Percentiles rank a stretch among this genome's conserved stretches.
Conservation (phyloP, 2,113 vertebrate species). For the Dicentrarchus labrax region DNA sequence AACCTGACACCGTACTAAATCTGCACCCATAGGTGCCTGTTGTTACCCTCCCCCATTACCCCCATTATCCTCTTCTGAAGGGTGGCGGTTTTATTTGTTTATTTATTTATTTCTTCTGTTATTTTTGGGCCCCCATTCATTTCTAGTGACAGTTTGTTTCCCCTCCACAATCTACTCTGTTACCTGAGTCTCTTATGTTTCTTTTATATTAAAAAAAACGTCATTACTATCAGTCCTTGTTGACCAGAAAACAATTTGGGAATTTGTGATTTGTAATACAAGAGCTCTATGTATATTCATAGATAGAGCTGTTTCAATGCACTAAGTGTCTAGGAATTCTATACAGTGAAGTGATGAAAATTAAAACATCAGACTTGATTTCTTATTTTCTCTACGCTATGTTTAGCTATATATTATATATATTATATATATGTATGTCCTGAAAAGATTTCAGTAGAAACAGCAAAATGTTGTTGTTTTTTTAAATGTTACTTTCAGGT, state of each 20-base stretch:
- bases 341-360: background rate
- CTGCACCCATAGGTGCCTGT: slow-evolving; percentile 44
- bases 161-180: background rate
- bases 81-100: slow-evolving; percentile 10
- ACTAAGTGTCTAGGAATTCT: background rate
- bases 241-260: background rate
- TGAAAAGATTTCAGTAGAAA: background rate
- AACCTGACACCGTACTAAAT: background rate
- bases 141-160: slow-evolving; percentile 42
- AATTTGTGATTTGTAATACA: background rate
- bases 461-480: background rate
- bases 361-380: background rate
- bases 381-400: background rate
- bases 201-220: background rate
- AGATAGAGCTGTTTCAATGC: slow-evolving; percentile 7
- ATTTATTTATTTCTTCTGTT: slow-evolving; percentile 5
- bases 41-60: slow-evolving; percentile 37
- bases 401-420: background rate
- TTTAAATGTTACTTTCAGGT: background rate
- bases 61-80: slow-evolving; percentile 36
- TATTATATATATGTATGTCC: too few relatives aligned
- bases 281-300: background rate
- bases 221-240: slow-evolving; percentile 4
- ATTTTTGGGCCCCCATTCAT: slow-evolving; percentile 50
- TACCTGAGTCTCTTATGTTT: background rate